phyloP scores from a whole-genome alignment of 2,797 vertebrate genomes.

The Thamnophis elegans region DNA sequence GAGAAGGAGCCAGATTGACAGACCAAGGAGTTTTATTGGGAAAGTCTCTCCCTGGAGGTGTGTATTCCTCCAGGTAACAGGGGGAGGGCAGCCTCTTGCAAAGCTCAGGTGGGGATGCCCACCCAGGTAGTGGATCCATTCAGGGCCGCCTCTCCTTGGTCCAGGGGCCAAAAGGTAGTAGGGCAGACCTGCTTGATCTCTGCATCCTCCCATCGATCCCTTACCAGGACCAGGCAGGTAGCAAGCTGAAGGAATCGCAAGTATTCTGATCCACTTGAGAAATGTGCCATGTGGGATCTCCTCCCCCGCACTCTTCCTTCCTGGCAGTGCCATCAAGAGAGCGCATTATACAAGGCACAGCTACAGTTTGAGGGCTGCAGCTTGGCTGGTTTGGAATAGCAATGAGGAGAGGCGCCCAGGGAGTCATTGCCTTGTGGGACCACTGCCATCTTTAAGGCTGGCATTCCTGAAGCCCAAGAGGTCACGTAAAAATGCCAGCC shows the following conservation, averaged over 20 bases:
- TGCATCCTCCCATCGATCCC: not conserved
- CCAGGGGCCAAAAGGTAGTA: not conserved
- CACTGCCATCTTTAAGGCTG: not conserved
- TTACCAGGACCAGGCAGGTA: not conserved
- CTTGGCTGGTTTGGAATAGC: not conserved
- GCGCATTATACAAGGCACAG: not conserved
- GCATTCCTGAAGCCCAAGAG: not conserved
- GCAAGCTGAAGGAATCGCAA: not conserved
- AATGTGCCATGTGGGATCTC: not conserved
- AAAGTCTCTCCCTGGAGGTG: not conserved
- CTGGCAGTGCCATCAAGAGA: not conserved
- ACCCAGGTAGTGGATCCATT: not conserved
- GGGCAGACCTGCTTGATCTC: not conserved
- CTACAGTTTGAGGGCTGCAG: not conserved
- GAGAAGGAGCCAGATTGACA: not conserved
- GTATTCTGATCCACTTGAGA: not conserved
- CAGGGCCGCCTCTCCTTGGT: not conserved
- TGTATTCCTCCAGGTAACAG: not conserved
- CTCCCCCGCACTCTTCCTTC: not conserved
- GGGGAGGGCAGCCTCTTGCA: not conserved
- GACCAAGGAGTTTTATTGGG: too few species aligned
- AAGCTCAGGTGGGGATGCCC: not conserved
- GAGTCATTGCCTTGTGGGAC: not conserved
- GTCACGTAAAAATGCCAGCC: fast-evolving
- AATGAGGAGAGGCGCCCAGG: not conserved